Evolutionary conservation across 2,113 vertebrate species (phyloP).

Genomic region (Mesocricetus auratus): DNA sequence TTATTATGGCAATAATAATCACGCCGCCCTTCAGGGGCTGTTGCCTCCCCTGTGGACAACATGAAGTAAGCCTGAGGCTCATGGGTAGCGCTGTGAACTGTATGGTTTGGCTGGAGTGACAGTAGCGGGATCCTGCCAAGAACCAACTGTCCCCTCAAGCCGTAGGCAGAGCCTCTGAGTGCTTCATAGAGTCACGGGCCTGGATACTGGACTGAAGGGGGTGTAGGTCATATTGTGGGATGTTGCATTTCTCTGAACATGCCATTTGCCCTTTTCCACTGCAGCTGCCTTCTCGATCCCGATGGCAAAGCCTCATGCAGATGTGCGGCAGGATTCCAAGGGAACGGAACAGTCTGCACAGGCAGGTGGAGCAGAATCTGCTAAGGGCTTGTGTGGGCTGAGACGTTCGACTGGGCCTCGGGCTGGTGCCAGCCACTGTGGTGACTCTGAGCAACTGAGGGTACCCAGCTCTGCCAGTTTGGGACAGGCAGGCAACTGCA

Average conservation of each 20-base stretch:
- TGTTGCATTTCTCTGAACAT: not conserved
- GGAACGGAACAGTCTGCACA: conserved; percentile 93
- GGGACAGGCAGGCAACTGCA: accelerated
- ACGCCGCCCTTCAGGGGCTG: no score
- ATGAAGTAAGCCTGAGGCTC: not conserved
- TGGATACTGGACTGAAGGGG: accelerated
- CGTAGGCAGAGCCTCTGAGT: not conserved
- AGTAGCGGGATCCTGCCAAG: accelerated
- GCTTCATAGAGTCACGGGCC: accelerated
- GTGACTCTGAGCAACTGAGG: not conserved
- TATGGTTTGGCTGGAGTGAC: not conserved
- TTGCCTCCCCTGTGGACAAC: not conserved
- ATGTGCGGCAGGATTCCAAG: conserved; percentile 93
- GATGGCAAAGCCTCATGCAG: conserved; percentile 86
- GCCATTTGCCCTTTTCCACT: not conserved
- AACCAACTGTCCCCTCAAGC: not conserved
- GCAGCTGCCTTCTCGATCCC: conserved; percentile 87
- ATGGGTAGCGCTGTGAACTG: not conserved
- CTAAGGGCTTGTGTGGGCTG: not conserved
- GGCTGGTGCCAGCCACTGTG: not conserved
- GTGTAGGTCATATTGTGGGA: accelerated
- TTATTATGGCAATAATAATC: not conserved
- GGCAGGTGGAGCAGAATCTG: conserved; percentile 84
- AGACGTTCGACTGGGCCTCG: conserved; percentile 9
- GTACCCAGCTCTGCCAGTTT: not conserved